These are phyloP conservation scores for Bubalus kerabau DNA, from an alignment of 2,113 vertebrate genomes.

Conservation along the genomic window DNA sequence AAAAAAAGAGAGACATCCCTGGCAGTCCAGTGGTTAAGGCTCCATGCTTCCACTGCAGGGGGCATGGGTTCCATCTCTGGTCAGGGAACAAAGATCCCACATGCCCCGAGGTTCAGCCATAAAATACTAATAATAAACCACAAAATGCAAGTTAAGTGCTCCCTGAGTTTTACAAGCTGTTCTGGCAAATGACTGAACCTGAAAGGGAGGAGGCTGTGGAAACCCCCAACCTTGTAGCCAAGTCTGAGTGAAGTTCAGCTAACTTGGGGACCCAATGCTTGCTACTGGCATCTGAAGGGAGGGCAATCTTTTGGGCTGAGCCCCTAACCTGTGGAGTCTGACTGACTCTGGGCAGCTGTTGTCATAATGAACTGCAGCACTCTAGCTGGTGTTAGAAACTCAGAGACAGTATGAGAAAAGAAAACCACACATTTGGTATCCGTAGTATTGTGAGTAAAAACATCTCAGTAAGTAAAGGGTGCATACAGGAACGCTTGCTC, in stretches of 20 bases:
- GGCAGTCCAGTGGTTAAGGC: not conserved
- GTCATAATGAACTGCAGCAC: not conserved
- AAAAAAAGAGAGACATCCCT: not conserved
- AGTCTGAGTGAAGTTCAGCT: not conserved
- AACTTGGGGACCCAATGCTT: not conserved
- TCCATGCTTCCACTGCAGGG: not conserved
- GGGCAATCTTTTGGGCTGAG: not conserved
- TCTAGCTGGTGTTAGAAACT: not conserved
- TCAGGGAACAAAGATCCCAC: not conserved
- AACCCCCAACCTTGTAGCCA: not conserved
- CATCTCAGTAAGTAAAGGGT: not conserved
- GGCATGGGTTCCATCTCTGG: not conserved
- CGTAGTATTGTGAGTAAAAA: not conserved
- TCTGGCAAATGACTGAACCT: not conserved
- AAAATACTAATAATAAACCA: not conserved
- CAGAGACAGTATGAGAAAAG: not conserved
- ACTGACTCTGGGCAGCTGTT: not conserved
- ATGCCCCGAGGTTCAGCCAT: not conserved
- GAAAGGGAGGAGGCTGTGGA: not conserved
- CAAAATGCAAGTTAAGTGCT: not conserved
- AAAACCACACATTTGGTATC: not conserved
- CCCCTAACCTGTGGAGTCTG: not conserved
- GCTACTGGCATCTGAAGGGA: not conserved
- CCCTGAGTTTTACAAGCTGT: not conserved
- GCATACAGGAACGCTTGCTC: not conserved